phyloP scores from a whole-genome alignment of 2,797 vertebrate genomes.

The Pterois miles region DNA sequence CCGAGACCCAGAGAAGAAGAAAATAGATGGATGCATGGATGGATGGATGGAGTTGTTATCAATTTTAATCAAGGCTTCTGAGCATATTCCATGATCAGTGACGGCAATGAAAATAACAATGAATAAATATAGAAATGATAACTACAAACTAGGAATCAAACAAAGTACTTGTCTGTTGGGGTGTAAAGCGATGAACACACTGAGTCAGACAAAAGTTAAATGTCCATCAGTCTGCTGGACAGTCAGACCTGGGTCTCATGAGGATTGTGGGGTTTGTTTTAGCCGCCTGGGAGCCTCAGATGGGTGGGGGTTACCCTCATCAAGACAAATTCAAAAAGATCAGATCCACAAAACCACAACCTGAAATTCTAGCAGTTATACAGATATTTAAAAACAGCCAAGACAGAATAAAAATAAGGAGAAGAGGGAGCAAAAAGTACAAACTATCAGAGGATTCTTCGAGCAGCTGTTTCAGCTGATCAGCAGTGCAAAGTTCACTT shows the following conservation, averaged over 20 bases:
- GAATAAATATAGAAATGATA: neutral
- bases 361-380: too few relatives aligned
- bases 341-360: too few relatives aligned
- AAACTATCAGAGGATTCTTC: neutral
- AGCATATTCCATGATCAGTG: slow-evolving; percentile 19
- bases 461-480: neutral
- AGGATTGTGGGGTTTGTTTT: slow-evolving; percentile 1
- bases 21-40: neutral
- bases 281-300: neutral
- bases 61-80: slow-evolving; percentile 53
- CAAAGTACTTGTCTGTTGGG: slow-evolving; percentile 5
- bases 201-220: neutral
- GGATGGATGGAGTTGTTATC: neutral
- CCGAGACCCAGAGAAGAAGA: neutral
- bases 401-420: neutral
- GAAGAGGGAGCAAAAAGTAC: neutral
- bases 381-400: neutral
- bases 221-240: neutral
- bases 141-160: neutral
- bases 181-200: slow-evolving; percentile 9
- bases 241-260: neutral
- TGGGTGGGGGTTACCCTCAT: neutral
- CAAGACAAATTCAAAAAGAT: too few relatives aligned
- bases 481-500: neutral
- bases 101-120: slow-evolving; percentile 1